Base-by-base conservation (phyloP, 2,888 invertebrate species). In the Eristalis intricaria region DNA sequence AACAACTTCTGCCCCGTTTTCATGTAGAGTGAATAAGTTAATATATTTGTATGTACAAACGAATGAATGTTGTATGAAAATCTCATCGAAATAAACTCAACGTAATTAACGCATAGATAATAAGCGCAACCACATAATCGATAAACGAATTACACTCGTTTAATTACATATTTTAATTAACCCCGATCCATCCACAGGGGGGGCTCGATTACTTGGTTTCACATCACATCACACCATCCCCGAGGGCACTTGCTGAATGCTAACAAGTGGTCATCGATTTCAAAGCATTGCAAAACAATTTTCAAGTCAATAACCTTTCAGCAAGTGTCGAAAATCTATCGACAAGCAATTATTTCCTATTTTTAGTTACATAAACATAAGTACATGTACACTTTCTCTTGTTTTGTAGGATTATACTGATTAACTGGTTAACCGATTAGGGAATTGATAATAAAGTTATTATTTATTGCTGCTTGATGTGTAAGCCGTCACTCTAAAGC, bases 251-350 rank as follows among this genome's bases (percentile, higher is more conserved):
- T 32, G 43, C 29, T 58, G 29, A 43, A 73, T 43, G 26, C 11
- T 35, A 60, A 60, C 61, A 61, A 56, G 35, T 69, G 23, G 19
- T 58, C 23, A 29, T 40, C 40, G 26, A 23, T 26, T 61, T 60
- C 13, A 38, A 60, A 40, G 19, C 56, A 66, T 66, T 66, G 68
- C 43, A 61, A 76, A 23, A 26, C 10, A 26, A 26, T 40, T 66
- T 50, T 66, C 29, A 13, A 66, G 65, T 75, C 75, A 66, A 58
- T n/a, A 38, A 71, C 60, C 60, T 35, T 40, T 71, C 8, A 11
- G 32, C 8, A 58, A 69, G 58, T 58, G 29, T 26, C 69, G 32
- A 58, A 69, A 50, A 58, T 35, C 22, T 69, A 22, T 58, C 35
- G 19, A 22, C 58, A 19, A 32, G 35, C 32, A 22, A 32, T 32